phyloP scores from a whole-genome alignment of 2,113 vertebrate genomes.

The Synchiropus splendidus region DNA sequence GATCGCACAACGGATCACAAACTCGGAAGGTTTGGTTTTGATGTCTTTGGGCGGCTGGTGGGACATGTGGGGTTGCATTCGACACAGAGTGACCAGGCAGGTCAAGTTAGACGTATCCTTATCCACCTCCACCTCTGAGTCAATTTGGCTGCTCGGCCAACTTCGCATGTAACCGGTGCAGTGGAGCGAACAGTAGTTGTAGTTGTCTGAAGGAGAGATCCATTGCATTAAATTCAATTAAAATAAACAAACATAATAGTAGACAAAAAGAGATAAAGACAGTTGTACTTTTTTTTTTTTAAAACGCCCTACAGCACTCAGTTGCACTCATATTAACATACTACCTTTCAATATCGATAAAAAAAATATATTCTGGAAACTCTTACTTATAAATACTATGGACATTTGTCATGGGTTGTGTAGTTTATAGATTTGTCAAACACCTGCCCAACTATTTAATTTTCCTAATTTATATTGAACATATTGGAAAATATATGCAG shows the following conservation, averaged over 20 bases:
- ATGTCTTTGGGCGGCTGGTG: slow-evolving; percentile 69
- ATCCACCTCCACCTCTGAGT: slow-evolving; percentile 63
- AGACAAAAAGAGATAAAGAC: not conserved
- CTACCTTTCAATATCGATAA: no score
- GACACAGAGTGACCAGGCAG: slow-evolving; percentile 80
- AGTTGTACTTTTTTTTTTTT: no score
- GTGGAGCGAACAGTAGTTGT: slow-evolving; percentile 79
- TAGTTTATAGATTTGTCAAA: no score
- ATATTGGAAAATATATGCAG: no score
- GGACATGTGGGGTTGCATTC: slow-evolving; percentile 67
- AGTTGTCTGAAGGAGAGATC: slow-evolving; percentile 56
- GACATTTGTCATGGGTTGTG: no score
- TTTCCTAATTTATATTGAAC: no score
- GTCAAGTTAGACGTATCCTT: slow-evolving; percentile 68
- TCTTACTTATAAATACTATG: no score
- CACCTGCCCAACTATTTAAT: no score
- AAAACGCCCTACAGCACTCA: no score
- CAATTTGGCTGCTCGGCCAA: slow-evolving; percentile 73
- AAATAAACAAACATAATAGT: not conserved
- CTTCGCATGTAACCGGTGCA: slow-evolving; percentile 84
- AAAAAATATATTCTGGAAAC: no score
- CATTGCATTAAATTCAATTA: not conserved
- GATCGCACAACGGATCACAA: slow-evolving; percentile 80
- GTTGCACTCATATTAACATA: no score
- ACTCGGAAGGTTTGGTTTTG: slow-evolving; percentile 73